These are phyloP conservation scores for Eristalis arbustorum DNA, from an alignment of 2,888 invertebrate genomes.

Conservation along the genomic window DNA sequence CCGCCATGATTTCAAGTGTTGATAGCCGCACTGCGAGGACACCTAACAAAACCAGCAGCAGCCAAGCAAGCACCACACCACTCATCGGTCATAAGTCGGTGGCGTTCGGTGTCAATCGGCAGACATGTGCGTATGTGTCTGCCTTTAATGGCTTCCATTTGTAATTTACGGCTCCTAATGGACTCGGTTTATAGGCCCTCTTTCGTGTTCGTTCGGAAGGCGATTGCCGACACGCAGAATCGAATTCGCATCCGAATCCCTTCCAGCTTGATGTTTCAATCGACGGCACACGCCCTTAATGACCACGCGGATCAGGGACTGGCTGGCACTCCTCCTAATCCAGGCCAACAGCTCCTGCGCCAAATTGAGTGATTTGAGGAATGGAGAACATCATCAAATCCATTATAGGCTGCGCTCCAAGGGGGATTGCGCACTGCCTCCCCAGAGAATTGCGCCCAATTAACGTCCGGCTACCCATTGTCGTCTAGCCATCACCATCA, in stretches of 20 bases:
- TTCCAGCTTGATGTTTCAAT: background rate
- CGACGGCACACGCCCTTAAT: background rate
- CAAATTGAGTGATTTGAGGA: conserved; percentile 1
- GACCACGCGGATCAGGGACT: background rate
- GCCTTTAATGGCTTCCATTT: background rate
- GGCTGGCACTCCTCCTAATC: background rate
- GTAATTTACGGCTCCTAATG: background rate
- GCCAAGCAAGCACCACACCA: background rate
- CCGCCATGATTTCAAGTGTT: background rate
- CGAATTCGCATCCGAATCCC: background rate
- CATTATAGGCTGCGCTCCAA: background rate
- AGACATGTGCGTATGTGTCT: background rate
- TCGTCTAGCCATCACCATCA: background rate
- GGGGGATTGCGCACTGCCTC: background rate
- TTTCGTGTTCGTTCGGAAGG: background rate
- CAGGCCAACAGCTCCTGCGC: background rate
- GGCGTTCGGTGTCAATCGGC: background rate
- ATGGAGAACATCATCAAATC: background rate
- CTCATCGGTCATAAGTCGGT: background rate
- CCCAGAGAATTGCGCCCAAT: conserved; percentile 30
- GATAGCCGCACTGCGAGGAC: background rate
- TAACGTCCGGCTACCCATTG: conserved; percentile 5
- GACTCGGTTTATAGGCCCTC: background rate
- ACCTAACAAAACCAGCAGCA: background rate
- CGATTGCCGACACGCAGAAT: background rate